Evolutionary conservation across 2,113 vertebrate genomes (phyloP).

Genomic region (Rhinoptilus africanus): DNA sequence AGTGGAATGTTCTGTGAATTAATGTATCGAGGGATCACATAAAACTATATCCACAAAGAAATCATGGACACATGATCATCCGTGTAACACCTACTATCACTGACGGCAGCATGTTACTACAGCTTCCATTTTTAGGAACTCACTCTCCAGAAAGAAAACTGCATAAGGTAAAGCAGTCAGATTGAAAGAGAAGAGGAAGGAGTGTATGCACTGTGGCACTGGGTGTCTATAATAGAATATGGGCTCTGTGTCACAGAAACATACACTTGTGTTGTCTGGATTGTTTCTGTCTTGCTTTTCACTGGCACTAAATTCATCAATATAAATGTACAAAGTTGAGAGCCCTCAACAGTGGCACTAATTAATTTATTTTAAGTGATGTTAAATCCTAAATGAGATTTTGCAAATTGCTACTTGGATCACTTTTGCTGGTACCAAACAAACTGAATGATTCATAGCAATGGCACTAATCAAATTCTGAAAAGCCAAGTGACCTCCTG

Average conservation of each 20-base stretch:
- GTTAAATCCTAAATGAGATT: slow-evolving; percentile 35
- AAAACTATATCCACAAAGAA: neutral
- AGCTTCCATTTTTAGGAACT: neutral
- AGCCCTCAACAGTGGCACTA: neutral
- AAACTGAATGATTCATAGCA: slow-evolving; percentile 24
- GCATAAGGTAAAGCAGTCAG: neutral
- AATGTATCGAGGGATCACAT: neutral
- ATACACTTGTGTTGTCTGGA: neutral
- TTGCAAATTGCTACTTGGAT: slow-evolving; percentile 12
- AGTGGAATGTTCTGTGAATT: neutral
- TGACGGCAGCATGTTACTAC: neutral
- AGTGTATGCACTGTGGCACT: neutral
- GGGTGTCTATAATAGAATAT: neutral
- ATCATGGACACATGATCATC: neutral
- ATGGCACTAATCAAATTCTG: neutral
- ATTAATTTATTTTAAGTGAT: slow-evolving; percentile 6
- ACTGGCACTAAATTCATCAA: neutral
- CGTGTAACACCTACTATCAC: neutral
- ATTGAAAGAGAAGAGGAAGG: neutral
- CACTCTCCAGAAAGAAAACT: neutral
- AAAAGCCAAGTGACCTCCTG: slow-evolving; percentile 18
- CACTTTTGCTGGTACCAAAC: slow-evolving; percentile 8
- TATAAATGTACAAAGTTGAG: neutral
- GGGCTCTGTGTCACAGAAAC: neutral
- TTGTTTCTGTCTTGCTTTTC: neutral